These are phyloP conservation scores for Mus minutoides DNA, from an alignment of 2,797 vertebrate species.

Conservation along the genomic window DNA sequence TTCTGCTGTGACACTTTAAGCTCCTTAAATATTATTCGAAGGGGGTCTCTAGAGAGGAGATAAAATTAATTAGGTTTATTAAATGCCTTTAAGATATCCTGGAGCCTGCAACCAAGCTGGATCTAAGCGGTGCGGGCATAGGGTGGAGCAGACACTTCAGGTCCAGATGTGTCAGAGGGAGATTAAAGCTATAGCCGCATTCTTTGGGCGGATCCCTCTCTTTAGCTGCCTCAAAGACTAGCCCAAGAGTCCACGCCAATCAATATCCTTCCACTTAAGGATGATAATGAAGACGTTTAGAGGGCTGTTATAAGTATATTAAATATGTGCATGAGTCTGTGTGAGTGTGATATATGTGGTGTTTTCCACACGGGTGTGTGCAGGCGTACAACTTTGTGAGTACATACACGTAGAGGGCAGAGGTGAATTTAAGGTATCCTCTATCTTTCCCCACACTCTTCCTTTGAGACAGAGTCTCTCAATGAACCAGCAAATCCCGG, in stretches of 20 bases:
- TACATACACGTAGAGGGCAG: neutral
- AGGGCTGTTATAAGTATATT: neutral
- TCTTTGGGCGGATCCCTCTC: neutral
- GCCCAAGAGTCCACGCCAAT: neutral
- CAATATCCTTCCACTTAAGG: neutral
- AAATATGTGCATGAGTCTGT: neutral
- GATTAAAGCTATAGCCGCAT: neutral
- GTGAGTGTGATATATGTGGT: neutral
- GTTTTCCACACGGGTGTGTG: neutral
- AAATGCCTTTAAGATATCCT: neutral
- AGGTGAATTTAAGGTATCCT: neutral
- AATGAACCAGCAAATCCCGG: neutral
- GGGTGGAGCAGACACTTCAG: neutral
- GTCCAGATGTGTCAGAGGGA: neutral
- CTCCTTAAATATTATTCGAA: conserved; percentile 52
- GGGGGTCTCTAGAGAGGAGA: neutral
- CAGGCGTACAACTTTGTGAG: neutral
- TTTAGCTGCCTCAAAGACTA: neutral
- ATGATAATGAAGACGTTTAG: neutral
- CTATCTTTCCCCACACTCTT: neutral
- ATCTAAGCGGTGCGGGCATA: neutral
- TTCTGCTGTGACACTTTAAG: conserved; percentile 28
- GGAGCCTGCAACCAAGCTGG: neutral
- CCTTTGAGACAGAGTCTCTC: neutral
- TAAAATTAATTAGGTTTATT: conserved; percentile 40